Conservation (phyloP, 1,140 invertebrate genomes). For the Drosophila ercepeae region DNA sequence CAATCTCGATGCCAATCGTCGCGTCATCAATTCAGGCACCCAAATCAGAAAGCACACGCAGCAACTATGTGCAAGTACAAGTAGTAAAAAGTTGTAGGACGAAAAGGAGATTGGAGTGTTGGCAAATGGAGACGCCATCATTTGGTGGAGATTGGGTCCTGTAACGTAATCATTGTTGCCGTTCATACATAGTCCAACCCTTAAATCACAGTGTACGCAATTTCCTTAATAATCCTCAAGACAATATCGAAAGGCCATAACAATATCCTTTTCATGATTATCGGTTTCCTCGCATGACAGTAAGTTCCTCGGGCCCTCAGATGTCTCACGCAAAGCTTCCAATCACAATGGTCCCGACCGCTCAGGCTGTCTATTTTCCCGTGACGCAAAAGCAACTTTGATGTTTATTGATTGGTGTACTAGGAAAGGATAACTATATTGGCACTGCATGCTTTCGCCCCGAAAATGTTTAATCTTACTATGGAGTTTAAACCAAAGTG, state of each 20-base stretch:
- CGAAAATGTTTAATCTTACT: neutral
- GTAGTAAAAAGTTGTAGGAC: constrained; percentile 64
- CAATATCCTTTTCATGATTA: constrained; percentile 83
- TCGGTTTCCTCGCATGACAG: constrained; percentile 56
- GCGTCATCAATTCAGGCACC: constrained; percentile 72
- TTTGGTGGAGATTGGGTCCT: constrained; percentile 43
- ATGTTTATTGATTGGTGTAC: constrained; percentile 73
- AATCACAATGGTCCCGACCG: constrained; percentile 14
- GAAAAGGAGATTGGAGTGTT: constrained; percentile 28
- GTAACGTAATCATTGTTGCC: constrained; percentile 55
- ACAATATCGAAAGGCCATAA: constrained; percentile 81
- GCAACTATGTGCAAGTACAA: constrained; percentile 44
- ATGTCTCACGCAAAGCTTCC: constrained; percentile 15
- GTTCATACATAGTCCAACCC: constrained; percentile 77
- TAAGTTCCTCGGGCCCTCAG: constrained; percentile 4
- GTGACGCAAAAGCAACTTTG: constrained; percentile 52
- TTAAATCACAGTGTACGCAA: constrained; percentile 82
- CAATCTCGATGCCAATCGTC: constrained; percentile 31
- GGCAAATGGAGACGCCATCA: constrained; percentile 61
- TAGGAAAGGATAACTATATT: constrained; percentile 60
- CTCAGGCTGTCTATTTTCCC: constrained; percentile 53
- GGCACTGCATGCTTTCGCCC: neutral
- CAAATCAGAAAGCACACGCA: constrained; percentile 56
- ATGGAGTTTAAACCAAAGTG: neutral
- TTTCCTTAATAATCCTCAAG: constrained; percentile 82